A percentile compares a stretch with the other conserved stretches of the same genome.
Conservation (phyloP, 2,888 invertebrate species). For the Ochropacha duplaris region DNA sequence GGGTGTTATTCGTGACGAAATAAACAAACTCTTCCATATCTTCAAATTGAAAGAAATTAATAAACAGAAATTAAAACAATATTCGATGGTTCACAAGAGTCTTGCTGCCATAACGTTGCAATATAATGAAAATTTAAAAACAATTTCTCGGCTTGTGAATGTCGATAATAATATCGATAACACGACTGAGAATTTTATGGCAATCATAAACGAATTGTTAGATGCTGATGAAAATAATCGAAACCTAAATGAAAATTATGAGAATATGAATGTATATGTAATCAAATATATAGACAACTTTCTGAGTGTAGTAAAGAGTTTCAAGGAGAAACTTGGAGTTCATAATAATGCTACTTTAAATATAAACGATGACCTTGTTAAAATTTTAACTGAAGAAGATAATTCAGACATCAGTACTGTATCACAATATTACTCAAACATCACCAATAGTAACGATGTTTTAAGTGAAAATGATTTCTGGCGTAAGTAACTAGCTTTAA, state of each 20-base stretch:
- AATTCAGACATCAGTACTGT: slow-evolving; percentile 2
- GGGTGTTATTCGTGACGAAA: slow-evolving; percentile 36
- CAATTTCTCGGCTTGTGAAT: slow-evolving; percentile 45
- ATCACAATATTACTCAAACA: not conserved
- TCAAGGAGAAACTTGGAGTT: slow-evolving; percentile 35
- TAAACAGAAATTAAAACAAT: slow-evolving; percentile 41
- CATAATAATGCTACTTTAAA: slow-evolving; percentile 19
- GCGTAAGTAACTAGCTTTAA: slow-evolving; percentile 47
- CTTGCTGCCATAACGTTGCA: slow-evolving; percentile 48
- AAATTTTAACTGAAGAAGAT: slow-evolving; percentile 20
- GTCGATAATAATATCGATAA: slow-evolving; percentile 40
- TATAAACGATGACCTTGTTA: slow-evolving; percentile 35
- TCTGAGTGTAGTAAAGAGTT: slow-evolving; percentile 35
- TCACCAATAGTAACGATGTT: slow-evolving; percentile 17
- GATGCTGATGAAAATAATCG: slow-evolving; percentile 32
- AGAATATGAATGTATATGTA: slow-evolving; percentile 24
- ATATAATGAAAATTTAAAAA: slow-evolving; percentile 43
- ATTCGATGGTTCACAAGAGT: slow-evolving; percentile 48
- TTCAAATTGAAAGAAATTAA: slow-evolving; percentile 37
- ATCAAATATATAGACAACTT: slow-evolving; percentile 36
- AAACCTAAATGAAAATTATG: slow-evolving; percentile 2
- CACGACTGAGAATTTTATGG: slow-evolving; percentile 36
- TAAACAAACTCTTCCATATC: slow-evolving; percentile 46
- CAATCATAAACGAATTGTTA: slow-evolving; percentile 49
- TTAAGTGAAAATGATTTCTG: slow-evolving; percentile 50